Conservation (phyloP, 1,140 invertebrate species). For the Macrostomum lignano region DNA sequence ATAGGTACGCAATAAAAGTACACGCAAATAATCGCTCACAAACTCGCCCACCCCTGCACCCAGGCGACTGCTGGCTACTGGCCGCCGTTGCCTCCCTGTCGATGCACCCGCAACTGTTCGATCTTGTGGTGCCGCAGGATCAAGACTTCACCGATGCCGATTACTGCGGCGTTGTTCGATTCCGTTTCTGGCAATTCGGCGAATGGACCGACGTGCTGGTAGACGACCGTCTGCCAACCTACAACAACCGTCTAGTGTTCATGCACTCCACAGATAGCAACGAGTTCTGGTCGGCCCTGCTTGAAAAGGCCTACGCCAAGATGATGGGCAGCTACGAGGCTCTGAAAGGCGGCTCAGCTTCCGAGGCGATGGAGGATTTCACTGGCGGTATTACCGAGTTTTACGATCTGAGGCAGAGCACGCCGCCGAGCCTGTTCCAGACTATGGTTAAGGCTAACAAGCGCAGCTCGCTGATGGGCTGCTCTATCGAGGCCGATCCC, state of each 20-base stretch:
- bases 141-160: conserved; percentile 64
- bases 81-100: conserved; percentile 81
- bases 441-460: conserved; percentile 62
- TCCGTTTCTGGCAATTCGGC: conserved; percentile 36
- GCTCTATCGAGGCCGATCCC: conserved; percentile 49
- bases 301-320: conserved; percentile 45
- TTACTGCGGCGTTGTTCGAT: conserved; percentile 59
- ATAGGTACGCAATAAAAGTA: no score
- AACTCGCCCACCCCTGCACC: no score
- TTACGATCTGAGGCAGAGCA: conserved; percentile 8
- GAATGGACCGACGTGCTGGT: conserved; percentile 64
- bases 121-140: conserved; percentile 71
- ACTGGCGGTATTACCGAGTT: conserved; percentile 15
- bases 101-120: conserved; percentile 54
- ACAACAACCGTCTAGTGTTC: conserved; percentile 56
- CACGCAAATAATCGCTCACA: no score
- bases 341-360: conserved; percentile 30
- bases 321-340: conserved; percentile 24
- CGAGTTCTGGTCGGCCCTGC: conserved; percentile 42
- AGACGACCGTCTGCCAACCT: conserved; percentile 71
- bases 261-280: conserved; percentile 37
- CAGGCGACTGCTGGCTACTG: conserved; percentile 88
- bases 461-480: conserved; percentile 64
- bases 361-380: conserved; percentile 32
- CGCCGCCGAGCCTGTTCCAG: conserved; percentile 42